These are phyloP conservation scores for Hylia prasina DNA, from an alignment of 2,113 vertebrate genomes.

Conservation along the genomic window DNA sequence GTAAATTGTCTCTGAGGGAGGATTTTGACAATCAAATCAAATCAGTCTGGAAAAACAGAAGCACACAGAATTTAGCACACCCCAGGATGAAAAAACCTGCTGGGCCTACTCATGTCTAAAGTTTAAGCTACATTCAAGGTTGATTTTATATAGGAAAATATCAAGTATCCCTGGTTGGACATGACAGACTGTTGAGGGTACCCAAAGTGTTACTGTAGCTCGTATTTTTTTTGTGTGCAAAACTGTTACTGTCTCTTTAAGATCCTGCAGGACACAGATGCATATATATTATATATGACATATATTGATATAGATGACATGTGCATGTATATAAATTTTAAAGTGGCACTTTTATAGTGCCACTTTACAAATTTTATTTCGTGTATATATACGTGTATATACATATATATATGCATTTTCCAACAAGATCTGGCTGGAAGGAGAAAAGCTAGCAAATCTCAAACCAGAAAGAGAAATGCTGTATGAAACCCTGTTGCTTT, in stretches of 20 bases:
- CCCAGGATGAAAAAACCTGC: not conserved
- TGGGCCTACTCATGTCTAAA: not conserved
- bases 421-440: not conserved
- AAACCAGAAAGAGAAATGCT: not conserved
- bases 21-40: not conserved
- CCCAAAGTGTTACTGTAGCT: not conserved
- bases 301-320: not conserved
- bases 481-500: not conserved
- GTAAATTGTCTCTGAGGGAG: not conserved
- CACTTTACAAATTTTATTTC: not conserved
- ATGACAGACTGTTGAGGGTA: not conserved
- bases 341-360: not conserved
- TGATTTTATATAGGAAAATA: not conserved
- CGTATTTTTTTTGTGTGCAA: not conserved
- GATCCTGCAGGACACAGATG: not conserved
- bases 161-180: not conserved
- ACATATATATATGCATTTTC: not conserved
- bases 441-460: not conserved
- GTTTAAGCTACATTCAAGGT: not conserved
- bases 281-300: not conserved
- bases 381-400: not conserved
- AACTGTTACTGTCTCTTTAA: not conserved
- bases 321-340: not conserved
- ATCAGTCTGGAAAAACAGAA: not conserved
- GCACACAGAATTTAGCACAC: not conserved